Conservation (phyloP, 1,140 invertebrate genomes). For the Dreissena polymorpha region DNA sequence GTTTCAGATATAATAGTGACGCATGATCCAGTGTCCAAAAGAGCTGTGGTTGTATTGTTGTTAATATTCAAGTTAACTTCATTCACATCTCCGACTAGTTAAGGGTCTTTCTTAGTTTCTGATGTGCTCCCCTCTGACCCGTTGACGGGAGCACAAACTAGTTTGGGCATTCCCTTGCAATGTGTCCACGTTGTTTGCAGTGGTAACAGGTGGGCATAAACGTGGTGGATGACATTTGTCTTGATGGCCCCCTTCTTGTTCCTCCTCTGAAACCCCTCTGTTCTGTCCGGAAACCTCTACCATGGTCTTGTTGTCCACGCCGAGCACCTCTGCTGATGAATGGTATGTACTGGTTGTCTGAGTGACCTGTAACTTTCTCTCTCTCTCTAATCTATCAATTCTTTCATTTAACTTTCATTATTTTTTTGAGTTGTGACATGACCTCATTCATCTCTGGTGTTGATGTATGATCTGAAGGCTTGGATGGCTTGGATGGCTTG, state of each 20-base stretch:
- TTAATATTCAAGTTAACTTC: too few relatives aligned
- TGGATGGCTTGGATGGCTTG: slow-evolving; percentile 1
- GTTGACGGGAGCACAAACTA: slow-evolving; percentile 5
- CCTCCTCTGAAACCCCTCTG: not conserved
- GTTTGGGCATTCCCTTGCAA: slow-evolving; percentile 13
- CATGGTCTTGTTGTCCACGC: not conserved
- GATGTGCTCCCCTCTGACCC: not conserved
- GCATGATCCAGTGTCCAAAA: too few relatives aligned
- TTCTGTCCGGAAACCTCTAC: not conserved
- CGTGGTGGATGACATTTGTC: not conserved
- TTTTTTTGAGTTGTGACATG: not conserved
- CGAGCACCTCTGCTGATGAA: not conserved
- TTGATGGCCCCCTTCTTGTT: not conserved
- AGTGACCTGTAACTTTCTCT: not conserved
- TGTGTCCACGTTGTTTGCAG: slow-evolving; percentile 10
- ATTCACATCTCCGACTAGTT: too few relatives aligned
- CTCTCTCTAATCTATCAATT: slow-evolving; percentile 9
- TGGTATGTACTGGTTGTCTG: not conserved
- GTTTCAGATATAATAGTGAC: too few relatives aligned
- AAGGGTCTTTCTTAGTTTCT: not conserved
- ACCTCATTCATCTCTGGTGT: not conserved
- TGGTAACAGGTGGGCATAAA: slow-evolving; percentile 23
- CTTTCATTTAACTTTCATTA: not conserved
- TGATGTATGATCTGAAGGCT: too few relatives aligned
- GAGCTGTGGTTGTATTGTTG: too few relatives aligned